Conservation (phyloP, 2,113 vertebrate genomes). For the Actinemys pallida region DNA sequence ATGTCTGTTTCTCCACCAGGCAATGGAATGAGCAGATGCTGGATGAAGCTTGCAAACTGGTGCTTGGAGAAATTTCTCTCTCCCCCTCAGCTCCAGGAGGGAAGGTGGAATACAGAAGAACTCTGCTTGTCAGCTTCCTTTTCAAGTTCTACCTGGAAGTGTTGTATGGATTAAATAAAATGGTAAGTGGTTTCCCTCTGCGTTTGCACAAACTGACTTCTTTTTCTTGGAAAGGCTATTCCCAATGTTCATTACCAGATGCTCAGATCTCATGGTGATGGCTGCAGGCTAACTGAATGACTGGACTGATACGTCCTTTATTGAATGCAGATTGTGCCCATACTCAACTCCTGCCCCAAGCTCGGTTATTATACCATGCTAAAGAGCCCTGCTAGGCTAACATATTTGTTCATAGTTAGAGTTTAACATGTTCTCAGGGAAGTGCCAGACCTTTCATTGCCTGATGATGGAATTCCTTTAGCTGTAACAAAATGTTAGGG, state of each 20-base stretch:
- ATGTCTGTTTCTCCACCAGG: conserved; percentile 45
- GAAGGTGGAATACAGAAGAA: conserved; percentile 85
- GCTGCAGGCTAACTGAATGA: not conserved
- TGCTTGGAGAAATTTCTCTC: conserved; percentile 84
- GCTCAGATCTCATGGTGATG: not conserved
- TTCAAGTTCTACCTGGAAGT: conserved; percentile 89
- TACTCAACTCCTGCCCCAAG: not conserved
- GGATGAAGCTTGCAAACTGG: conserved; percentile 78
- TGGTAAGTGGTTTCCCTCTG: conserved; percentile 43
- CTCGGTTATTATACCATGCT: not conserved
- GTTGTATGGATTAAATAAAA: conserved; percentile 74
- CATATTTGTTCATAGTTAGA: not conserved
- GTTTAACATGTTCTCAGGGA: not conserved
- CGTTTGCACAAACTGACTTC: not conserved
- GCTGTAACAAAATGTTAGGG: not conserved
- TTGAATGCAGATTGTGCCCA: not conserved
- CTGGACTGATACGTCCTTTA: not conserved
- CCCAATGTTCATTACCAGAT: not conserved
- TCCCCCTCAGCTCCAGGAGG: conserved; percentile 80
- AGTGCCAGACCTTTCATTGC: not conserved
- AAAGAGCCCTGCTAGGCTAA: not conserved
- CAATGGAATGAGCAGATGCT: conserved; percentile 84
- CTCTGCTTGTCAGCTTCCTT: conserved; percentile 86
- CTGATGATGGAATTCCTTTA: not conserved
- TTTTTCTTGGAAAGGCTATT: not conserved